Evolutionary conservation across 1,140 invertebrate genomes (phyloP).

Genomic region (Drosophila carrolli): DNA sequence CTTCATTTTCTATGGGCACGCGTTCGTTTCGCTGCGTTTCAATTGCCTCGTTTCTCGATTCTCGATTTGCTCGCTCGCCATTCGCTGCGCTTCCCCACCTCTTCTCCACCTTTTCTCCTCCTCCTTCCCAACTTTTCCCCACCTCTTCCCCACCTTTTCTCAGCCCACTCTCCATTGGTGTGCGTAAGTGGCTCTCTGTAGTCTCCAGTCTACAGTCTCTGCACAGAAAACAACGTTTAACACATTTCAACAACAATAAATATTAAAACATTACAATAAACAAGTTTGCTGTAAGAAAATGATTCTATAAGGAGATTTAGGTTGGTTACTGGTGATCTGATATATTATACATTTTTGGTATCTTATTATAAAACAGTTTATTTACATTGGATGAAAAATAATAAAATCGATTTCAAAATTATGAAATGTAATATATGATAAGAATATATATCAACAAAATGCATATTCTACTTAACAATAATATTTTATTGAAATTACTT

Average conservation of each 20-base stretch:
- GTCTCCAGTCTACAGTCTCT: constrained; percentile 47
- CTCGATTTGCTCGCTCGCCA: constrained; percentile 62
- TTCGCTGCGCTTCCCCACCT: constrained; percentile 54
- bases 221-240: constrained; percentile 10
- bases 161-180: constrained; percentile 23
- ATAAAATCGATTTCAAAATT: too few species aligned
- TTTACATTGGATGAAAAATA: too few species aligned
- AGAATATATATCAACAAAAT: too few species aligned
- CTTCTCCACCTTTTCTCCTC: constrained; percentile 2
- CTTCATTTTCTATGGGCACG: constrained; percentile 40
- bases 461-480: too few species aligned
- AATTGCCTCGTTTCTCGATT: constrained; percentile 59
- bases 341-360: too few species aligned
- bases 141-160: background rate
- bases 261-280: background rate
- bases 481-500: too few species aligned
- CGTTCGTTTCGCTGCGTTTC: constrained; percentile 33
- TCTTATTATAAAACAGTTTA: background rate
- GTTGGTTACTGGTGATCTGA: too few species aligned
- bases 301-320: too few species aligned
- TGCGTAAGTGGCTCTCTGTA: constrained; percentile 36
- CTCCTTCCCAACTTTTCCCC: constrained; percentile 2
- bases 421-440: too few species aligned
- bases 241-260: background rate
- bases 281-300: too few species aligned